Conservation (phyloP, 2,113 vertebrate species). For the Brachyhypopomus gauderio region DNA sequence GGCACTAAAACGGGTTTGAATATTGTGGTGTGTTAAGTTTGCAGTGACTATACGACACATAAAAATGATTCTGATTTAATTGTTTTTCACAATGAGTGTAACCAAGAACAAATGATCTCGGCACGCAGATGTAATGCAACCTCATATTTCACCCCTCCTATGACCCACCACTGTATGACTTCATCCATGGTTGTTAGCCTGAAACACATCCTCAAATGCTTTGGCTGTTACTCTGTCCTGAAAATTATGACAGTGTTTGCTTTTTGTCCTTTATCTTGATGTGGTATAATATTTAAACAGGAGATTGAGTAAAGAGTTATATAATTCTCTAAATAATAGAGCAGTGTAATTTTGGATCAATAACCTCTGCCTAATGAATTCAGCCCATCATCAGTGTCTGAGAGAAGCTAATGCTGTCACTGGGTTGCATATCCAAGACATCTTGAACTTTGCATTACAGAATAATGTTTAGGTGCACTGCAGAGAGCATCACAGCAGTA, state of each 20-base stretch:
- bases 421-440: background rate
- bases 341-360: background rate
- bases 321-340: slow-evolving; percentile 22
- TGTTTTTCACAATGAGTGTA: slow-evolving; percentile 11
- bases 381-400: background rate
- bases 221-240: slow-evolving; percentile 6
- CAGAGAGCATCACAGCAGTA: background rate
- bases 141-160: slow-evolving; percentile 32
- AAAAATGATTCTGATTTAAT: background rate
- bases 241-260: slow-evolving; percentile 18
- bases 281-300: slow-evolving; percentile 2
- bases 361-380: background rate
- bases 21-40: background rate
- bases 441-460: background rate
- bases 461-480: background rate
- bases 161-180: slow-evolving; percentile 20
- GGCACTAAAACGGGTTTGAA: background rate
- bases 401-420: background rate
- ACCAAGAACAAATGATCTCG: slow-evolving; percentile 18
- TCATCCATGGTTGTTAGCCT: slow-evolving; percentile 39
- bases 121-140: slow-evolving; percentile 14
- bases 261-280: background rate
- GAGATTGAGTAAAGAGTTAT: slow-evolving; percentile 25
- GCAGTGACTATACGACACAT: slow-evolving; percentile 27
- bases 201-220: slow-evolving; percentile 7